These are phyloP conservation scores for Hirtodrosophila cameraria DNA, from an alignment of 2,888 invertebrate genomes.

Conservation along the genomic window DNA sequence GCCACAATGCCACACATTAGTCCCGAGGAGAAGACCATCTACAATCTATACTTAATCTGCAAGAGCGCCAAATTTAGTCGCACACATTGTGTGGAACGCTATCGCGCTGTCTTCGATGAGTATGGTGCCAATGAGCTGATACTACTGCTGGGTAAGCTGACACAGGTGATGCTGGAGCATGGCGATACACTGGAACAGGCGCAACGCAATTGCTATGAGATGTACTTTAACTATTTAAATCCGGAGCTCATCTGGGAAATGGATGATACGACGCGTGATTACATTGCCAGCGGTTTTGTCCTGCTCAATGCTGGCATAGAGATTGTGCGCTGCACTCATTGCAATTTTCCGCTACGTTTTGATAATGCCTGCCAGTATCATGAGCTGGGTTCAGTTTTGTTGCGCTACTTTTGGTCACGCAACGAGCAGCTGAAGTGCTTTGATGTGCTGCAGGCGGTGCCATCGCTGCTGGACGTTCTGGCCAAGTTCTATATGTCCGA, in stretches of 20 bases:
- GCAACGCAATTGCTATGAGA: slow-evolving; percentile 82
- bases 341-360: slow-evolving; percentile 83
- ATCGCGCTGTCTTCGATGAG: slow-evolving; percentile 82
- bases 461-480: slow-evolving; percentile 82
- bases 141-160: slow-evolving; percentile 78
- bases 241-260: slow-evolving; percentile 84
- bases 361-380: slow-evolving; percentile 82
- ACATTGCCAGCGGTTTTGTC: slow-evolving; percentile 82
- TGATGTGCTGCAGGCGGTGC: slow-evolving; percentile 82
- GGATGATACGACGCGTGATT: slow-evolving; percentile 83
- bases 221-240: slow-evolving; percentile 84
- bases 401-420: slow-evolving; percentile 84
- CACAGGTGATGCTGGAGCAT: slow-evolving; percentile 82
- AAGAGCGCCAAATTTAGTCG: slow-evolving; percentile 83
- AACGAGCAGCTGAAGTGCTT: slow-evolving; percentile 83
- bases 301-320: slow-evolving; percentile 76
- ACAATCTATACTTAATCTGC: slow-evolving; percentile 83
- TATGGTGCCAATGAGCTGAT: slow-evolving; percentile 83
- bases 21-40: slow-evolving; percentile 83
- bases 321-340: slow-evolving; percentile 81
- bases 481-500: slow-evolving; percentile 83
- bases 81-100: slow-evolving; percentile 82
- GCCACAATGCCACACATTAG: slow-evolving; percentile 69
- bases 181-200: slow-evolving; percentile 81
- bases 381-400: slow-evolving; percentile 81